Percentiles rank a stretch among this genome's conserved stretches.
phyloP scores from a whole-genome alignment of 2,113 vertebrate genomes.

The Tetraodon nigroviridis region DNA sequence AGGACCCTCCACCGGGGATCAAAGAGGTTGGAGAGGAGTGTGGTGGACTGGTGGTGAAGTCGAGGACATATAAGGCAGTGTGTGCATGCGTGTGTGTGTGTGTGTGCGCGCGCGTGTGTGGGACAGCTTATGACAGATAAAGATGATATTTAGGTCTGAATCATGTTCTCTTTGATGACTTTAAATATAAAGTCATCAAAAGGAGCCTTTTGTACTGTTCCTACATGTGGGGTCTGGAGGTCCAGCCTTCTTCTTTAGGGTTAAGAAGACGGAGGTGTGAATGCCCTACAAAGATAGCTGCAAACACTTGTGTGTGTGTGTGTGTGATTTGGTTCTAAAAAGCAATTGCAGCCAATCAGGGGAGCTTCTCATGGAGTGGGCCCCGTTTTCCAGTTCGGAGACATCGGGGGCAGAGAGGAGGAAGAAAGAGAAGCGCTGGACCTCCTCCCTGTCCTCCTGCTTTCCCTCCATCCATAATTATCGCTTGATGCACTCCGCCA shows the following conservation, averaged over 20 bases:
- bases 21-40: conserved; percentile 65
- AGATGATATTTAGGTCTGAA: conserved; percentile 48
- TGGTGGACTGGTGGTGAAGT: conserved; percentile 65
- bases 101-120: conserved; percentile 16
- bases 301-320: conserved; percentile 17
- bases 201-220: neutral
- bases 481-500: conserved; percentile 68
- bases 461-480: conserved; percentile 70
- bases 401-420: conserved; percentile 60
- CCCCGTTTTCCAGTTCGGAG: conserved; percentile 63
- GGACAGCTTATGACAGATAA: conserved; percentile 51
- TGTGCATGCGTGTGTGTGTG: conserved; percentile 18
- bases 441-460: conserved; percentile 47
- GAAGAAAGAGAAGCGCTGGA: conserved; percentile 50
- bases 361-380: conserved; percentile 61
- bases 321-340: conserved; percentile 32
- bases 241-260: neutral
- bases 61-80: conserved; percentile 37
- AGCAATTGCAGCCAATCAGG: conserved; percentile 64
- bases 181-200: conserved; percentile 1
- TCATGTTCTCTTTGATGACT: conserved; percentile 45
- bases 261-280: no score
- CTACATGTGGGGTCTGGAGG: neutral
- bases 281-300: conserved; percentile 14
- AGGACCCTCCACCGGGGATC: conserved; percentile 71